Base-by-base conservation (phyloP, 2,888 invertebrate species). In the Nowickia ferox region DNA sequence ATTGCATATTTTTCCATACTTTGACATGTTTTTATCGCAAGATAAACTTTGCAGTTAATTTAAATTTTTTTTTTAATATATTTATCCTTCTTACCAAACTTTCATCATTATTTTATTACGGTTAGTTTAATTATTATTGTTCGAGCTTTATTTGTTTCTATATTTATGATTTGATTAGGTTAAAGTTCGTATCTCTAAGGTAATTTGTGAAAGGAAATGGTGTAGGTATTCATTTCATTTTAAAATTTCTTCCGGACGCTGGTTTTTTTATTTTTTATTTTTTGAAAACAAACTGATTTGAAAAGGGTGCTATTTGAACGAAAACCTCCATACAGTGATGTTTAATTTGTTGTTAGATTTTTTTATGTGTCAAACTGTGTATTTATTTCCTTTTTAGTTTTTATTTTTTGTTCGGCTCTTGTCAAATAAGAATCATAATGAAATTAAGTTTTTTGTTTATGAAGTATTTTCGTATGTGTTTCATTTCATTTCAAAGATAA, bases 371-470 rank as follows among this genome's bases (percentile, higher is more conserved):
- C 55, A 57, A 10, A 42, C 10, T 44, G 63, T 55, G 30, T 55
- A 38, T 57, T 66, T 68, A 13, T 69, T 55, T 53, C 53, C 42
- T 30, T 30, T 30, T 5, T 69, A 15, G 6, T 30, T 10, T 55
- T 55, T 55, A 8, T 51, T 19, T 38, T 66, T 53, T 22, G 44
- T 53, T 51, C 51, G 51, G 15, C 48, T 72, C 17, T 46, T 17
- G 38, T 72, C 30, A 53, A 66, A 66, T 17, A 57, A 76, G 59
- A 77, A 59, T 69, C 51, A 69, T 61, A 69, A 51, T 61, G 51
- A 69, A 78, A 69, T 69, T 61, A 59, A 69, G 48, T 51, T 57
- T 69, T n/a, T 69, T 78, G 17, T 75, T 68, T 59, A 46, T 66
- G 46, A 66, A 46, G 44, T 68, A 40, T 59, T 59, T 42, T 48